Percentiles rank a stretch among this genome's conserved stretches.
Evolutionary conservation across 1,140 invertebrate species (phyloP).

Genomic region (Maniola jurtina): DNA sequence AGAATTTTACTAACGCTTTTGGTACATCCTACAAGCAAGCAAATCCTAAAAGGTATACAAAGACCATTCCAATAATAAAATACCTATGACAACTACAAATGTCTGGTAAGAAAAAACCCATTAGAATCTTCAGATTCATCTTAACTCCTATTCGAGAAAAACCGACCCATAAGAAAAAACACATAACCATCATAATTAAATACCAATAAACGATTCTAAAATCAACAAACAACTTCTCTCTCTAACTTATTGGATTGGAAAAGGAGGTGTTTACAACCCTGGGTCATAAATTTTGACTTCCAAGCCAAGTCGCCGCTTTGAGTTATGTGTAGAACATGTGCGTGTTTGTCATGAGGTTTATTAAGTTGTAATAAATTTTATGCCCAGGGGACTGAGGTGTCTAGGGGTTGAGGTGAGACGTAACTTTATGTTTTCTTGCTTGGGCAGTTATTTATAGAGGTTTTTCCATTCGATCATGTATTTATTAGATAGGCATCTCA

Average conservation of each 20-base stretch:
- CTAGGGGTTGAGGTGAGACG: slow-evolving; percentile 24
- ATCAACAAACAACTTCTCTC: slow-evolving; percentile 27
- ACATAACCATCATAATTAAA: slow-evolving; percentile 27
- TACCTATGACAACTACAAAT: not conserved
- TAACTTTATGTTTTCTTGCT: slow-evolving; percentile 15
- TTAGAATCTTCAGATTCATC: slow-evolving; percentile 1
- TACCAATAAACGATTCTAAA: slow-evolving; percentile 35
- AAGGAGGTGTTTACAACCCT: slow-evolving; percentile 23
- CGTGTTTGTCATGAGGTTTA: slow-evolving; percentile 36
- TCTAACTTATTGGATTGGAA: slow-evolving; percentile 19
- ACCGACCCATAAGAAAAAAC: slow-evolving; percentile 17
- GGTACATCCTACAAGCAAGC: no score
- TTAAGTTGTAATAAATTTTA: slow-evolving; percentile 43
- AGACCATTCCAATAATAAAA: not conserved
- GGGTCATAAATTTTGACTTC: slow-evolving; percentile 32
- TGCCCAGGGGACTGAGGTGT: slow-evolving; percentile 34
- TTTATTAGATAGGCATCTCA: slow-evolving; percentile 4
- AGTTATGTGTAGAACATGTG: slow-evolving; percentile 39
- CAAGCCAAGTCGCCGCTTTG: slow-evolving; percentile 37
- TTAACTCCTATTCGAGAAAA: slow-evolving; percentile 8
- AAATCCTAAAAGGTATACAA: not conserved
- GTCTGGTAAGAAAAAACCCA: slow-evolving; percentile 6
- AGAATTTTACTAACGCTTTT: no score
- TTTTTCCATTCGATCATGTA: slow-evolving; percentile 12
- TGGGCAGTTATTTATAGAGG: slow-evolving; percentile 18